Base-by-base conservation (phyloP, 2,113 vertebrate genomes). In the Platanista minor region DNA sequence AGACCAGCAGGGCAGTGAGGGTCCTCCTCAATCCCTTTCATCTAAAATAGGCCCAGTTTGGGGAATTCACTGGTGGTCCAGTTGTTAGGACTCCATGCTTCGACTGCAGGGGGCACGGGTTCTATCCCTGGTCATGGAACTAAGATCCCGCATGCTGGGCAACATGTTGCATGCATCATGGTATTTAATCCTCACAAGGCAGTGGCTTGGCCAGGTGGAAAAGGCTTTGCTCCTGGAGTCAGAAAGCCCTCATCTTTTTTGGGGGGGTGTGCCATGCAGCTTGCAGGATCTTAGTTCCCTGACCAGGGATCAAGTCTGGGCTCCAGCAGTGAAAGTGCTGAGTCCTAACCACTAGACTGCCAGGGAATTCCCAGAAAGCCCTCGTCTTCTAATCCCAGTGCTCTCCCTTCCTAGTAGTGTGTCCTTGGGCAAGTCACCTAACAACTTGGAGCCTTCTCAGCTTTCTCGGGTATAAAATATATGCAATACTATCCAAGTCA, bases 161-260 rank as follows among this genome's bases (percentile, higher is more conserved):
- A 59, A 20, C 20, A 36, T 49, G 39, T 61, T 18, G 27, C 2
- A 12, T 20, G 11, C 1, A 9, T n/a, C 4, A 0, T 5, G 7
- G 5, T 57, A 41, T 36, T 61, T 43, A 46, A 36, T 23, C 25
- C 31, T 75, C 10, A 15, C 14, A 39, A 33, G 17, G n/a, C 4
- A 8, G 8, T 77, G 33, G 59, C 23, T 13, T 87, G 52, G 15
- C 39, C 52, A 29, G 39, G 2, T 41, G 25, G 27, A 64, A 77
- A 52, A 39, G n/a, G 7, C 49, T 69, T 17, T 57, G 57, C 71
- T 74, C n/a, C 61, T 91, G 72, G 62, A 86, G 52, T 80, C 64
- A 86, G 43, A 90, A 72, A 57, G 31, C 15, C 36, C 33, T 90
- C n/a, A 21, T 57, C 54, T 21, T 57, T 20, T 57, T 21, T 18